Base-by-base conservation (phyloP, 2,797 vertebrate genomes). In the Eidolon dupreanum region DNA sequence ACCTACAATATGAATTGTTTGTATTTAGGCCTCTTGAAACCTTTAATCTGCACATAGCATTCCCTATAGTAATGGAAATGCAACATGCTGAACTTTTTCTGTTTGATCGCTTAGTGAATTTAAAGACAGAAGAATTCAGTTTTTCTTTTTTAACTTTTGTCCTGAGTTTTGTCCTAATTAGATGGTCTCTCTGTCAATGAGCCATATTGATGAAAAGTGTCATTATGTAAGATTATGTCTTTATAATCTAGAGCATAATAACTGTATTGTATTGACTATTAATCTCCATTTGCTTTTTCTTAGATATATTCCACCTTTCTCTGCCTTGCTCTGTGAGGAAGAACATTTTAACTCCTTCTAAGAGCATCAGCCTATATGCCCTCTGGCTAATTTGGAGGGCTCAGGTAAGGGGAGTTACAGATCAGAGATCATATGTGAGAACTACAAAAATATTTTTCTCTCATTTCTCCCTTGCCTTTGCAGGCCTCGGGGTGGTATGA, bases 401-500 rank as follows among this genome's bases (percentile, higher is more conserved):
- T 87, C 17, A 31, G 17, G 1, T n/a, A 66, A 12, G 9, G 11
- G 3, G 2, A 46, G 8, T 49, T 41, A n/a, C 5, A 59, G 6
- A 68, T 70, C 26, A 53, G 31, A 84, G 19, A 63, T 6, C 5
- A 5, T 20, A 55, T 13, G 3, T 10, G 41, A 22, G 9, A 28
- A 31, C 2, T 46, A 24, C 2, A 13, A 43, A 28, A 82, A 49
- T 17, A 22, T 2, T 33, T 65, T 81, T 1, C 17, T 57, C 20
- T 9, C 22, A 16, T 79, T 78, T 83, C 15, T 15, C 41, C 3
- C 10, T 38, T 79, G 55, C 0, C 19, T 5, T 41, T n/a, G 11
- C 22, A 90, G 11, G 0, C 12, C 3, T 2, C 41, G 0, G 10
- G 17, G 0, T 73, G 13, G 0, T 61, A 6, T 13, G 61, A 53